phyloP scores from a whole-genome alignment of 2,113 vertebrate genomes.

The Grantiella picta region DNA sequence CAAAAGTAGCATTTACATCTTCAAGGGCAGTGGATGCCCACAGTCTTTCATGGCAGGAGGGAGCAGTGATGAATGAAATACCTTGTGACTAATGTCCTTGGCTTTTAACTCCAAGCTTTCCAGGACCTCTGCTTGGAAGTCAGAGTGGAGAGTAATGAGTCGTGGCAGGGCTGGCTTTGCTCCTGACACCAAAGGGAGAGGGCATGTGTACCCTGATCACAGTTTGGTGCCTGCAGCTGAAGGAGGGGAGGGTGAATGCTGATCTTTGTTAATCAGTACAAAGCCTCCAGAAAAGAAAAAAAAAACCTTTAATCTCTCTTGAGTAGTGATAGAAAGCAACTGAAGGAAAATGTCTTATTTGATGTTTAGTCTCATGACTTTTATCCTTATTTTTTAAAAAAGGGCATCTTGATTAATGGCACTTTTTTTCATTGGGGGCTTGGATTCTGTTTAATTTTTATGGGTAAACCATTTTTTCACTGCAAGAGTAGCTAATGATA shows the following conservation, averaged over 20 bases:
- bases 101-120: background rate
- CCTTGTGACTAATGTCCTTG: background rate
- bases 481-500: background rate
- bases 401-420: background rate
- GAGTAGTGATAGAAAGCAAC: background rate
- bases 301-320: background rate
- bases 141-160: background rate
- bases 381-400: background rate
- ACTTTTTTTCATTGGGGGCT: background rate
- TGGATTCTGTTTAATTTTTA: background rate
- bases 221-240: background rate
- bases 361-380: background rate
- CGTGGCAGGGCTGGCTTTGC: background rate
- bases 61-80: background rate
- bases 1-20: background rate
- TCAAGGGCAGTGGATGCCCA: rapidly evolving
- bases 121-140: background rate
- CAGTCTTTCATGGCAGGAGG: background rate
- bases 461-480: background rate
- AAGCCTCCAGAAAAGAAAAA: background rate
- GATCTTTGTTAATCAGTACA: background rate
- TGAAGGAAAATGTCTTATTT: background rate
- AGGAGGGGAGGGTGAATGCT: background rate
- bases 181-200: background rate
- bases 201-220: background rate